Conservation (phyloP, 2,888 invertebrate species). For the Cephus runcator region DNA sequence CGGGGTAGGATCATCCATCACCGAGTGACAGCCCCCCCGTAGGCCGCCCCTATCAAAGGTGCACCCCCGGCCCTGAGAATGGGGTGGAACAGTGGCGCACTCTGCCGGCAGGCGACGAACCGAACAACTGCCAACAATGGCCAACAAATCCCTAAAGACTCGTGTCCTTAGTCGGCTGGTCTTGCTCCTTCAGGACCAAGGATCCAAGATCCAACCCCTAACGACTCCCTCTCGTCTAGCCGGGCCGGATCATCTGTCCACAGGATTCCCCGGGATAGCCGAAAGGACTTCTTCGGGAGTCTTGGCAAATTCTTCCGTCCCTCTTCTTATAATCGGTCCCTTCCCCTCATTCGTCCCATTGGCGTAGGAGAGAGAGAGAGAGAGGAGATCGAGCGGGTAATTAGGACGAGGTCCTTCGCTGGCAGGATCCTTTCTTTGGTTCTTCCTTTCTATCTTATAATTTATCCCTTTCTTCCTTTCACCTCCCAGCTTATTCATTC, state of each 20-base stretch:
- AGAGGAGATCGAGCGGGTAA: neutral
- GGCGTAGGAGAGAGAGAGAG: neutral
- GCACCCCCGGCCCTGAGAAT: constrained; percentile 35
- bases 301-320: neutral
- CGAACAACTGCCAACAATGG: constrained; percentile 53
- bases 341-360: neutral
- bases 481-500: neutral
- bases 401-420: neutral
- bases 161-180: neutral
- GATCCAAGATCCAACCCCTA: too few species aligned
- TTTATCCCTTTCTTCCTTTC: neutral
- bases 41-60: constrained; percentile 52
- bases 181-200: neutral
- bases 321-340: neutral
- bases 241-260: neutral
- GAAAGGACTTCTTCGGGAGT: neutral
- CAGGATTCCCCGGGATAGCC: neutral
- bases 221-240: neutral
- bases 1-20: constrained; percentile 63
- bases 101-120: constrained; percentile 48
- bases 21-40: constrained; percentile 57
- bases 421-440: neutral
- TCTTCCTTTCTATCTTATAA: neutral
- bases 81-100: constrained; percentile 37
- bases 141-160: constrained; percentile 42